Evolutionary conservation across 2,888 invertebrate species (phyloP).

Genomic region (Trypoxylon attenuatum): DNA sequence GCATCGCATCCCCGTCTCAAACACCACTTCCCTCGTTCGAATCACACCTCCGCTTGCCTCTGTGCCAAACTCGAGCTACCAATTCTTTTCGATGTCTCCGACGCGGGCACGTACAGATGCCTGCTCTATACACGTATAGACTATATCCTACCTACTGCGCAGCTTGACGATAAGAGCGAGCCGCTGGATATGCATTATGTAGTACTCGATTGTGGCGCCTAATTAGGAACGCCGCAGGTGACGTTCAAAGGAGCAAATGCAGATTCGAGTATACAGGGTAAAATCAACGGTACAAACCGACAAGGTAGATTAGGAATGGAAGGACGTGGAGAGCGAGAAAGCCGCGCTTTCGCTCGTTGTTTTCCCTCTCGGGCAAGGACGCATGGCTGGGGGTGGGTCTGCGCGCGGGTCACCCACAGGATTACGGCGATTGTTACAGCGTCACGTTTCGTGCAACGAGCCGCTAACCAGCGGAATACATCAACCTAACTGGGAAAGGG

Average conservation of each 20-base stretch:
- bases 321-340: not conserved
- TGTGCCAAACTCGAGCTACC: not conserved
- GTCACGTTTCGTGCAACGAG: constrained; percentile 34
- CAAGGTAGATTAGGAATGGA: not conserved
- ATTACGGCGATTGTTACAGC: constrained; percentile 38
- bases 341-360: constrained; percentile 6
- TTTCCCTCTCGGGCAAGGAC: constrained; percentile 34
- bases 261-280: no score
- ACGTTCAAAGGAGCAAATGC: no score
- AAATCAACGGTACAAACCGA: not conserved
- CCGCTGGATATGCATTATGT: no score
- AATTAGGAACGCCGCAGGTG: no score
- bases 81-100: not conserved
- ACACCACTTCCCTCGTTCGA: not conserved
- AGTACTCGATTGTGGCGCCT: no score
- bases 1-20: not conserved
- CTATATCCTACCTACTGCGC: no score
- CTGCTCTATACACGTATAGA: no score
- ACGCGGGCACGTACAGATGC: no score
- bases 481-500: no score
- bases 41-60: not conserved
- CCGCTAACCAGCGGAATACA: constrained; percentile 21
- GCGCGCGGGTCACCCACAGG: constrained; percentile 15
- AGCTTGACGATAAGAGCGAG: no score
- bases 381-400: no score